These are phyloP conservation scores for Tetropium fuscum DNA, from an alignment of 2,888 invertebrate genomes.

Conservation along the genomic window DNA sequence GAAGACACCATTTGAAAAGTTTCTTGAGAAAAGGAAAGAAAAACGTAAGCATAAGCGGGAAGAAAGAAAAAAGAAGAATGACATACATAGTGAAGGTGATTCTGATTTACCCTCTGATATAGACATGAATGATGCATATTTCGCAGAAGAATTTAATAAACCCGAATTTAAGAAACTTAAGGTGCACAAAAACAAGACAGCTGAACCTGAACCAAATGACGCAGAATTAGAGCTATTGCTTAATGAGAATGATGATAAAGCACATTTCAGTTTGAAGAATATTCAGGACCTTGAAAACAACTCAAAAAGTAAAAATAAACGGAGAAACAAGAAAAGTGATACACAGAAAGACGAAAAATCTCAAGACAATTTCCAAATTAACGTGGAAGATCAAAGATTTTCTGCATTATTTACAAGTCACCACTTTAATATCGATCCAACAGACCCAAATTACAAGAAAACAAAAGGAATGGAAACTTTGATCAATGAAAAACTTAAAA, in stretches of 20 bases:
- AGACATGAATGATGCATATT: slow-evolving; percentile 86
- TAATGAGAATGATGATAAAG: slow-evolving; percentile 70
- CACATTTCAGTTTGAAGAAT: slow-evolving; percentile 85
- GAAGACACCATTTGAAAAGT: slow-evolving; percentile 86
- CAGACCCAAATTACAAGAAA: slow-evolving; percentile 89
- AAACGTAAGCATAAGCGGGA: slow-evolving; percentile 80
- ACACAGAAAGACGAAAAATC: slow-evolving; percentile 66
- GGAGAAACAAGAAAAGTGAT: slow-evolving; percentile 69
- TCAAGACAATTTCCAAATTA: slow-evolving; percentile 75
- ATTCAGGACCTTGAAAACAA: slow-evolving; percentile 78
- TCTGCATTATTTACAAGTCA: slow-evolving; percentile 87
- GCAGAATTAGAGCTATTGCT: slow-evolving; percentile 79
- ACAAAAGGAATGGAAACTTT: slow-evolving; percentile 90
- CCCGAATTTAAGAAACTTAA: slow-evolving; percentile 70
- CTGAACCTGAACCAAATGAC: slow-evolving; percentile 57
- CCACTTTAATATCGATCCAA: slow-evolving; percentile 92
- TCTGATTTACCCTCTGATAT: slow-evolving; percentile 83
- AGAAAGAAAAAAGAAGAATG: slow-evolving; percentile 66
- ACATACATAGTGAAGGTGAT: slow-evolving; percentile 65
- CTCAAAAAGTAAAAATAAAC: slow-evolving; percentile 76
- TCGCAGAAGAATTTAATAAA: slow-evolving; percentile 81
- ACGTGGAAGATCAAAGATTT: slow-evolving; percentile 87
- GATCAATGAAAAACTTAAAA: slow-evolving; percentile 84
- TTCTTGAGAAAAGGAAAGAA: slow-evolving; percentile 84
- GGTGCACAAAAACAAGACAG: slow-evolving; percentile 58